Percentiles rank a stretch among this genome's conserved stretches.
These are phyloP conservation scores for Sinella curviseta DNA, from an alignment of 1,140 invertebrate species.

Conservation along the genomic window DNA sequence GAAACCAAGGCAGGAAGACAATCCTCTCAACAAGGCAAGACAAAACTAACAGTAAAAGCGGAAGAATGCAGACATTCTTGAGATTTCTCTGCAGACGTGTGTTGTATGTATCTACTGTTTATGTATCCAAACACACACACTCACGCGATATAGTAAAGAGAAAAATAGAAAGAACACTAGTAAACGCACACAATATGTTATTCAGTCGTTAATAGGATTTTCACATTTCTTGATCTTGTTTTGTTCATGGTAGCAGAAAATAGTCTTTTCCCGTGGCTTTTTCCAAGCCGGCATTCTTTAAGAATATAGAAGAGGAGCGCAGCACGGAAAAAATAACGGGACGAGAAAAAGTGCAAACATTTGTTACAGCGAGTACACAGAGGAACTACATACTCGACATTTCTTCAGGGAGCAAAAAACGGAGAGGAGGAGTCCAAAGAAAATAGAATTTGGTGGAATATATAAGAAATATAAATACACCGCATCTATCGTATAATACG, in stretches of 20 bases:
- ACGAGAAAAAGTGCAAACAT: neutral
- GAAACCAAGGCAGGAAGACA: slow-evolving; percentile 2
- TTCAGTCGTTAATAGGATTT: slow-evolving; percentile 2
- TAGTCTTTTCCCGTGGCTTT: neutral
- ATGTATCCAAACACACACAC: neutral
- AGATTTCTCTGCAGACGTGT: slow-evolving; percentile 15
- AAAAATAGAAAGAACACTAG: neutral
- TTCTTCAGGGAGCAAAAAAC: neutral
- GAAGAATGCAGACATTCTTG: slow-evolving; percentile 9
- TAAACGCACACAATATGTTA: neutral
- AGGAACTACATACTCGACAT: no score
- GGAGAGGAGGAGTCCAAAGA: neutral
- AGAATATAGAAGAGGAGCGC: neutral
- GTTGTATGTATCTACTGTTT: neutral
- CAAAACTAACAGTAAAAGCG: neutral
- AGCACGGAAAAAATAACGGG: neutral
- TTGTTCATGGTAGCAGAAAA: slow-evolving; percentile 6
- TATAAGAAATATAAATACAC: no score
- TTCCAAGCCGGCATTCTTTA: neutral
- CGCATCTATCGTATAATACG: no score
- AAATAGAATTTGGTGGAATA: slow-evolving; percentile 4
- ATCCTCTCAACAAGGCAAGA: no score
- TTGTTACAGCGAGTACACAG: no score
- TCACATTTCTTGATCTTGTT: slow-evolving; percentile 21
- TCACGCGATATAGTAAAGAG: neutral